Percentiles rank a stretch among this genome's conserved stretches.
phyloP scores from a whole-genome alignment of 1,140 invertebrate genomes.

The Drosophila ficusphila region DNA sequence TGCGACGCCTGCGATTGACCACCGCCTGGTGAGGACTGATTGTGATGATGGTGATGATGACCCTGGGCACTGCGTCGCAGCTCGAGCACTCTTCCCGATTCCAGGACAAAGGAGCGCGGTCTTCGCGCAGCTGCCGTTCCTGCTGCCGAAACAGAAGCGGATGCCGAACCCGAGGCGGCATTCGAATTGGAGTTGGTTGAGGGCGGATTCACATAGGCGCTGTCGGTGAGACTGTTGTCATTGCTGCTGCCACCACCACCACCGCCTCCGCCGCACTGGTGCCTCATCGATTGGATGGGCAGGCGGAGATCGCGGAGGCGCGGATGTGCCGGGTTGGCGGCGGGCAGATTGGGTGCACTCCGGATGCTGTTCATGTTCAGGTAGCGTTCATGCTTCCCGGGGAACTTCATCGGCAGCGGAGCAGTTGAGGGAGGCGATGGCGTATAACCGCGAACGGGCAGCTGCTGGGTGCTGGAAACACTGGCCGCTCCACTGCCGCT shows the following conservation, averaged over 20 bases:
- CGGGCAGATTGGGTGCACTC: slow-evolving; percentile 90
- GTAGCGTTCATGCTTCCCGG: slow-evolving; percentile 86
- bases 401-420: slow-evolving; percentile 91
- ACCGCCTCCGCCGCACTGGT: slow-evolving; percentile 86
- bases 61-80: slow-evolving; percentile 83
- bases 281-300: slow-evolving; percentile 86
- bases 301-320: slow-evolving; percentile 88
- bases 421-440: slow-evolving; percentile 92
- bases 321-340: slow-evolving; percentile 88
- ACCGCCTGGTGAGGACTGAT: background rate
- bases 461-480: slow-evolving; percentile 83
- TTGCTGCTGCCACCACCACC: slow-evolving; percentile 85
- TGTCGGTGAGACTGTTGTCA: slow-evolving; percentile 86
- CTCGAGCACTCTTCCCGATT: slow-evolving; percentile 83
- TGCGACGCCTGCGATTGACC: slow-evolving; percentile 90
- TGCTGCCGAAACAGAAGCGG: slow-evolving; percentile 14
- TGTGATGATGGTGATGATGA: slow-evolving; percentile 42
- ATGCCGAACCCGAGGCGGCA: slow-evolving; percentile 42
- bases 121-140: background rate
- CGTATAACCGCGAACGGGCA: slow-evolving; percentile 87
- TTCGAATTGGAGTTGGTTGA: slow-evolving; percentile 69
- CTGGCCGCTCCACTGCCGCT: slow-evolving; percentile 3
- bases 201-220: slow-evolving; percentile 82
- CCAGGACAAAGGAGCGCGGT: slow-evolving; percentile 79
- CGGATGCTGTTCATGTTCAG: slow-evolving; percentile 91